Conservation (phyloP, 1,140 invertebrate species). For the Sitophilus oryzae region DNA sequence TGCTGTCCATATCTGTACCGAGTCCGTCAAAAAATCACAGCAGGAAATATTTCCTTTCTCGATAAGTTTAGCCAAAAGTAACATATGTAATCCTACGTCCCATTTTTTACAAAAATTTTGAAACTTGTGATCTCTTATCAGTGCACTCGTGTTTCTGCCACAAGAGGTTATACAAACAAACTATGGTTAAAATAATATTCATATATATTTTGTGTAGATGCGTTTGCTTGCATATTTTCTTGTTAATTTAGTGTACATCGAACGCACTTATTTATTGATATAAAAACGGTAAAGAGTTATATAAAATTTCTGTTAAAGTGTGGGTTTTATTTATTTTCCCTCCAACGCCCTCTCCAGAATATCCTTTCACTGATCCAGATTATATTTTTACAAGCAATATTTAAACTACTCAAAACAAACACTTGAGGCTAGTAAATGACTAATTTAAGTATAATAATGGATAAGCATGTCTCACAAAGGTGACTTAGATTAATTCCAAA, state of each 20-base stretch:
- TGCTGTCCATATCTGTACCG: constrained; percentile 38
- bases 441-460: too few species aligned
- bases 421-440: too few species aligned
- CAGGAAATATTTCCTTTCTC: constrained; percentile 24
- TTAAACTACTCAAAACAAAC: too few species aligned
- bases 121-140: constrained; percentile 34
- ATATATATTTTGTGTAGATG: constrained; percentile 43
- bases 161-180: constrained; percentile 30
- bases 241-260: constrained; percentile 43
- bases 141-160: constrained; percentile 35
- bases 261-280: constrained; percentile 40
- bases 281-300: constrained; percentile 34
- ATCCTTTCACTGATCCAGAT: too few species aligned
- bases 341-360: too few species aligned
- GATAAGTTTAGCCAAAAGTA: constrained; percentile 20
- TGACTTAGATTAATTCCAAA: too few species aligned
- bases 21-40: constrained; percentile 33
- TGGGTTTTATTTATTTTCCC: constrained; percentile 1
- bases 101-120: constrained; percentile 33
- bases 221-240: constrained; percentile 41
- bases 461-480: too few species aligned
- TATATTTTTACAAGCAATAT: too few species aligned
- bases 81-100: constrained; percentile 28
- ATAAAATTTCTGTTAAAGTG: constrained; percentile 38
- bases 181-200: constrained; percentile 37